Conservation (phyloP, 2,888 invertebrate species). For the Apomyelois bistriatella region DNA sequence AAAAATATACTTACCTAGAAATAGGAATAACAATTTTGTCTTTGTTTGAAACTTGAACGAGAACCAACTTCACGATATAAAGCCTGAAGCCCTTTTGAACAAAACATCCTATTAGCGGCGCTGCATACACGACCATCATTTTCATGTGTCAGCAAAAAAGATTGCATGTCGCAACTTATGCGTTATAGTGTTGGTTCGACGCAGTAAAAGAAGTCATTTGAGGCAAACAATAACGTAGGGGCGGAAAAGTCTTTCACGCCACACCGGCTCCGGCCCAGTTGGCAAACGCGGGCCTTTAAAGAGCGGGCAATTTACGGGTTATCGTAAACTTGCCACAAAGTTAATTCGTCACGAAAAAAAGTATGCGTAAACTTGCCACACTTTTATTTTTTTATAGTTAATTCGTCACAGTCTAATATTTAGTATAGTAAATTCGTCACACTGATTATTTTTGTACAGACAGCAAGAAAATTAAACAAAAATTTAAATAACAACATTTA, state of each 20-base stretch:
- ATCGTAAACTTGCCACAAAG: too few relatives aligned
- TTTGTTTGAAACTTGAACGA: slow-evolving; percentile 16
- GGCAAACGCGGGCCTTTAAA: slow-evolving; percentile 60
- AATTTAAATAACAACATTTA: too few relatives aligned
- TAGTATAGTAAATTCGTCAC: too few relatives aligned
- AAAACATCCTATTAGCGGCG: slow-evolving; percentile 45
- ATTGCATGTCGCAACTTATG: slow-evolving; percentile 40
- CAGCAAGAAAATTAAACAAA: too few relatives aligned
- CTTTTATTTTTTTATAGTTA: too few relatives aligned
- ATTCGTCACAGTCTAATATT: too few relatives aligned
- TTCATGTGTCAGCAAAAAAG: slow-evolving; percentile 37
- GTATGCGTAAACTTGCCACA: too few relatives aligned
- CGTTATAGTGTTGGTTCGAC: slow-evolving; percentile 38
- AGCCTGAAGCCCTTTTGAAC: slow-evolving; percentile 27
- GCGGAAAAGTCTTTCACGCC: slow-evolving; percentile 68
- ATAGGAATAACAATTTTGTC: slow-evolving; percentile 9
- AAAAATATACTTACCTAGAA: background rate
- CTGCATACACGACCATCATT: slow-evolving; percentile 35
- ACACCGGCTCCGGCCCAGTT: slow-evolving; percentile 54
- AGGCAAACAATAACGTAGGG: slow-evolving; percentile 70
- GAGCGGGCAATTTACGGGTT: slow-evolving; percentile 75
- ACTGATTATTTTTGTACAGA: too few relatives aligned
- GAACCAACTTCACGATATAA: slow-evolving; percentile 2
- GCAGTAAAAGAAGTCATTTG: slow-evolving; percentile 65
- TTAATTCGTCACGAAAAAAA: too few relatives aligned